These are phyloP conservation scores for Carassius auratus DNA, from an alignment of 2,113 vertebrate species.

Conservation along the genomic window DNA sequence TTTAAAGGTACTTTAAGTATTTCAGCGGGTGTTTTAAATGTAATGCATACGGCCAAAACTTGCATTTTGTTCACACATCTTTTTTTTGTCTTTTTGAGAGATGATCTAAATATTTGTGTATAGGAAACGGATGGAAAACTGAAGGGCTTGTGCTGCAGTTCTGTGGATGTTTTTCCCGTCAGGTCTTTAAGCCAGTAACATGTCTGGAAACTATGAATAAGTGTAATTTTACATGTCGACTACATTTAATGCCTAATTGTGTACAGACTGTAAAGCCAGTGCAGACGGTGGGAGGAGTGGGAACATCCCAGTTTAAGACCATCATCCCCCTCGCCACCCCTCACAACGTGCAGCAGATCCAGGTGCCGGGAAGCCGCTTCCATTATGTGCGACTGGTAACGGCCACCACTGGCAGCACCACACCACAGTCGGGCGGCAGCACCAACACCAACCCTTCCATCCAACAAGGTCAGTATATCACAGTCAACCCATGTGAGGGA, in stretches of 20 bases:
- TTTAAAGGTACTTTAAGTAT: no score
- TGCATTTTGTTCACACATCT: no score
- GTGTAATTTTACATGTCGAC: not conserved
- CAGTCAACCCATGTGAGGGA: not conserved
- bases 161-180: no score
- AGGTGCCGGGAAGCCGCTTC: slow-evolving; percentile 97
- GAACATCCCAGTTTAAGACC: slow-evolving; percentile 91
- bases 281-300: slow-evolving; percentile 88
- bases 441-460: slow-evolving; percentile 84
- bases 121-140: no score
- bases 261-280: slow-evolving; percentile 87
- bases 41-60: no score
- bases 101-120: no score
- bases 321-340: slow-evolving; percentile 93
- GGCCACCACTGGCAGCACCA: slow-evolving; percentile 84
- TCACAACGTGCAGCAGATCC: slow-evolving; percentile 95
- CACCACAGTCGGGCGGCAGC: slow-evolving; percentile 81
- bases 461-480: slow-evolving; percentile 82
- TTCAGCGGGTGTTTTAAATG: no score
- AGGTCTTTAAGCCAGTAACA: no score
- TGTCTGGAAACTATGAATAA: no score
- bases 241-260: not conserved
- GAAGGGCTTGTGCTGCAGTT: no score
- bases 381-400: slow-evolving; percentile 97
- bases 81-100: no score